Evolutionary conservation across 2,113 vertebrate genomes (phyloP).

Genomic region (Triplophysa tibetana): DNA sequence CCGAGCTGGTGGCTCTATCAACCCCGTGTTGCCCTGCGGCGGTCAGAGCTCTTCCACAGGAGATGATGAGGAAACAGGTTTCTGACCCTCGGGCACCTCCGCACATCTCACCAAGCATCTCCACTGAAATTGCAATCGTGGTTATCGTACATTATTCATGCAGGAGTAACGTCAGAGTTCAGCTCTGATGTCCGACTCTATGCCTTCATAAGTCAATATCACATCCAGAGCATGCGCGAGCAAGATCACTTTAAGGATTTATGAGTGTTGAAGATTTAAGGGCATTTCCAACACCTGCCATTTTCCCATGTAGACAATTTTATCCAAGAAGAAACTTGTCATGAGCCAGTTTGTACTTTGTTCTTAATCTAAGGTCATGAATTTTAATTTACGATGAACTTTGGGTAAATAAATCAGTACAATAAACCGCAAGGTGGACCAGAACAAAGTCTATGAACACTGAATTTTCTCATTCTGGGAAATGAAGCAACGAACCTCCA

Average conservation of each 20-base stretch:
- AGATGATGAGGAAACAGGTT: constrained; percentile 46
- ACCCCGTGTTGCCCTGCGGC: constrained; percentile 5
- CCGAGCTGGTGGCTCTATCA: constrained; percentile 35
- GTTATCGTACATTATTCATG: constrained; percentile 50
- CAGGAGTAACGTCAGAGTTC: constrained; percentile 38
- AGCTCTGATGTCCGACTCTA: constrained; percentile 18
- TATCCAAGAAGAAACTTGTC: background rate
- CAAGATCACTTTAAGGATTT: constrained; percentile 13
- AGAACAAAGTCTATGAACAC: background rate
- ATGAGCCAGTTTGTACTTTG: background rate
- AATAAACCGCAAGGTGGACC: background rate
- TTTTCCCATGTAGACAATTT: background rate
- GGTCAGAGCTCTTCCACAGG: background rate
- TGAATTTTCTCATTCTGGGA: background rate
- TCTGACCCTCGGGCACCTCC: constrained; percentile 21
- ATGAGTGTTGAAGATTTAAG: constrained; percentile 11
- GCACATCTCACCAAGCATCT: constrained; percentile 9
- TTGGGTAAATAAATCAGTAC: no score
- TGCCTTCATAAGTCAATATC: constrained; percentile 21
- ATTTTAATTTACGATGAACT: background rate
- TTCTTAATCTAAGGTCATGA: background rate
- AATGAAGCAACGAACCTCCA: background rate
- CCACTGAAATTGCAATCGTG: constrained; percentile 26
- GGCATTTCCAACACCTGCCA: background rate
- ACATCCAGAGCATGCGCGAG: constrained; percentile 2